Evolutionary conservation across 2,113 vertebrate species (phyloP), one percentile per base, ranked within the genome.

Genomic region (Melanotaenia duboulayi): DNA sequence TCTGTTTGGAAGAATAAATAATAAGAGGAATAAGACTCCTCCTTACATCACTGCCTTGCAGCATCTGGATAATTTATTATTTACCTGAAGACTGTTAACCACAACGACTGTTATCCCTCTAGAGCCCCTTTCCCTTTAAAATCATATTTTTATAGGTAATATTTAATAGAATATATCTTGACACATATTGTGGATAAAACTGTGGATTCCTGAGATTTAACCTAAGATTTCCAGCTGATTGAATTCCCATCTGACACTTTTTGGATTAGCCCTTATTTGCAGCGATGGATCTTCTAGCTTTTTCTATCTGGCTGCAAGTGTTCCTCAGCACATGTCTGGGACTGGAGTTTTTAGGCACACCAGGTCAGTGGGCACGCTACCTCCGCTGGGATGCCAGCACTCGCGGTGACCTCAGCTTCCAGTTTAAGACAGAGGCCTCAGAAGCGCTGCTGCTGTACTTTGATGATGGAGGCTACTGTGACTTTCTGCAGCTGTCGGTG

Each of bases 341-440:
- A 86, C 90, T 99, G 35, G 96, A 99, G 68, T 99, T 99, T 88
- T 92, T 95, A 82, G 98, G 97, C 40, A 90, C 95, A n/a, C 95
- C 96, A 35, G 97, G 96, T 83, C 97, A 98, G 89, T 99, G 97
- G 98, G 96, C 96, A 61, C 97, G 98, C 87, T 99, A 96, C 94
- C 94, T 98, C 78, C 97, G 97, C 90, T 99, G 98, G 98, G 98
- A 99, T n/a, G 97, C 97, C 83, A 97, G 97, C 93, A 96, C 95
- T 0, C 95, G 95, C 62, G 95, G 97, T 1, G 97, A 99, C 88
- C 96, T 99, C 86, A 99, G 96, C 87, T 97, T 99, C 88, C 96
- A 96, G 89, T 92, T 99, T 86, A 96, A 97, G 91, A 99, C 97
- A 58, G 96, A 96, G 0, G 91, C 95, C n/a, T 96, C 98, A 37